Evolutionary conservation across 2,113 vertebrate genomes (phyloP), one percentile per base, ranked within the genome.

Genomic region (Columba janthina): DNA sequence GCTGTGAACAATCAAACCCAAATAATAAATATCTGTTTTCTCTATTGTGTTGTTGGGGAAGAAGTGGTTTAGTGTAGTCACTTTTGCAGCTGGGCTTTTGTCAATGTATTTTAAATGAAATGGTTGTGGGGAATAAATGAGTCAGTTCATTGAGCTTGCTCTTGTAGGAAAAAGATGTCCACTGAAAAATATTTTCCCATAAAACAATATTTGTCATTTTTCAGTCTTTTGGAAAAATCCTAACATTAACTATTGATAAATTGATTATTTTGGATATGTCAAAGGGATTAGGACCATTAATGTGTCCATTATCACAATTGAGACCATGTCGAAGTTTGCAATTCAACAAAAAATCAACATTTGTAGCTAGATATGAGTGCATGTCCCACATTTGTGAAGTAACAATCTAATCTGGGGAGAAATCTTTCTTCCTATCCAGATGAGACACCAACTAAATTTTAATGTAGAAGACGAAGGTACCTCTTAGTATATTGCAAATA

Each of bases 11-110:
- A 84, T 77, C 76, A 92, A 73, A 76, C 70, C 11, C 2, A 7
- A 82, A 70, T 58, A 95, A 92, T 62, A 85, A 94, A 91, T 85
- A 90, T 75, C 77, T 93, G 10, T 22, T 88, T 95, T 91, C 40
- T 83, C 58, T 83, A 25, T 60, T 80, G 36, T 76, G 25, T 79
- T 93, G 32, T 53, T 74, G 22, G 7, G 28, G 17, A 44, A 90
- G 28, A 50, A 90, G 29, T 36, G 61, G 42, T 76, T 86, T 92
- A 76, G 9, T 67, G 81, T 50, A 86, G 51, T 42, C n/a, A 29
- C 46, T 94, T 92, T 70, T 73, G 51, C 85, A 93, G 90, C 42
- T 92, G 75, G 72, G 38, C 60, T 85, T 87, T 93, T 95, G 72
- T 90, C 46, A 83, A 11, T 51, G 14, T 73, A 77, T 90, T 93